Evolutionary conservation across 35 echinoderm and acorn worm genomes (phyloP).

Genomic region (Heliocidaris erythrogramma): DNA sequence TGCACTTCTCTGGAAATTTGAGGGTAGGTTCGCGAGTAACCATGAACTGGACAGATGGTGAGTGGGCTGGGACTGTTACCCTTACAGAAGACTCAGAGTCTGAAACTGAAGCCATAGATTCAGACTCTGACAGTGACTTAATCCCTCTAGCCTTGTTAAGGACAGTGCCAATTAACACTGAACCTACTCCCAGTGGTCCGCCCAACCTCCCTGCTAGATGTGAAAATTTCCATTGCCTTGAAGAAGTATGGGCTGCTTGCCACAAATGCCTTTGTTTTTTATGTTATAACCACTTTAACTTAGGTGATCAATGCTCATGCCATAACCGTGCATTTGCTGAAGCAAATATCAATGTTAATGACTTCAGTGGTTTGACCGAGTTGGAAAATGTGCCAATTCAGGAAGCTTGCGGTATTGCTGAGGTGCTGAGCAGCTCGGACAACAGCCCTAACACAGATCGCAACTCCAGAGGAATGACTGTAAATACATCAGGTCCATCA

Average conservation of each 20-base stretch:
- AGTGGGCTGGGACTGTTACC: background rate
- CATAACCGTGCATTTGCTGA: constrained; percentile 12
- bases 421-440: too few relatives aligned
- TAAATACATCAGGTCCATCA: too few relatives aligned
- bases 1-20: background rate
- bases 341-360: background rate
- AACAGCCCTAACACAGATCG: too few relatives aligned
- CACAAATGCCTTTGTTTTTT: constrained; percentile 40
- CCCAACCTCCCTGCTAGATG: background rate
- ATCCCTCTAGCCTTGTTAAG: background rate
- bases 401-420: background rate
- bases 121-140: constrained; percentile 15
- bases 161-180: background rate
- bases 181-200: background rate
- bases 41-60: background rate
- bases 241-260: constrained; percentile 49
- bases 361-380: background rate
- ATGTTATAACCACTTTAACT: constrained; percentile 22
- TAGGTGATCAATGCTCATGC: constrained; percentile 14
- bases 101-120: background rate
- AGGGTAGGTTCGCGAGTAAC: background rate
- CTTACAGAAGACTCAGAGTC: background rate
- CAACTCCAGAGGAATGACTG: too few relatives aligned
- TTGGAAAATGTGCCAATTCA: background rate
- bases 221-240: constrained; percentile 39